Conservation (phyloP, 37 sponge, comb jelly and placozoan genomes). For the Chondrilla cf. caribensis region DNA sequence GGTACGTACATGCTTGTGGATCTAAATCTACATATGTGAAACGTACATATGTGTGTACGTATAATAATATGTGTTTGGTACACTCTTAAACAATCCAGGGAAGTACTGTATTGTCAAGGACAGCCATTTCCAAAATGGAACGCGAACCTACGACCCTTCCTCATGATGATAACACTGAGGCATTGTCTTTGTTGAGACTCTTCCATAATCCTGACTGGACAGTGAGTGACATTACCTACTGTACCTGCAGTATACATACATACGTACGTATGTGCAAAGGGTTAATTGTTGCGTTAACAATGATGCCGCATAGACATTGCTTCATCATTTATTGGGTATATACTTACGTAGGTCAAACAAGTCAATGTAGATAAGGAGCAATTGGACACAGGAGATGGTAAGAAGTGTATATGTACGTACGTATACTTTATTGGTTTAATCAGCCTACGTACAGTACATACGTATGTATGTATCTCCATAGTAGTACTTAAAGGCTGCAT, state of each 20-base stretch:
- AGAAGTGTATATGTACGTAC: neutral
- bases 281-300: too few species aligned
- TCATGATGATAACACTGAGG: slow-evolving; percentile 25
- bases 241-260: too few species aligned
- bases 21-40: neutral
- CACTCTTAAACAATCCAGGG: slow-evolving; percentile 10
- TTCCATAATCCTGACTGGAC: slow-evolving; percentile 56
- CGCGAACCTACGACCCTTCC: slow-evolving; percentile 54
- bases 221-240: slow-evolving; percentile 39
- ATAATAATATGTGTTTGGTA: neutral
- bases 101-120: slow-evolving; percentile 29
- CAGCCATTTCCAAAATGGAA: slow-evolving; percentile 23
- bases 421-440: too few species aligned
- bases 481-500: too few species aligned
- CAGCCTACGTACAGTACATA: too few species aligned
- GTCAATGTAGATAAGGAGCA: neutral
- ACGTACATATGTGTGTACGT: slow-evolving; percentile 22
- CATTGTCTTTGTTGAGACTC: slow-evolving; percentile 26
- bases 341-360: slow-evolving; percentile 15
- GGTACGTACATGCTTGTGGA: slow-evolving; percentile 1
- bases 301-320: too few species aligned
- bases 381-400: slow-evolving; percentile 16
- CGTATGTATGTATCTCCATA: too few species aligned
- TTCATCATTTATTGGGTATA: too few species aligned
- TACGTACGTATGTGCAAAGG: too few species aligned